Conservation (phyloP, 2,888 invertebrate species). For the Leucozona laternaria region DNA sequence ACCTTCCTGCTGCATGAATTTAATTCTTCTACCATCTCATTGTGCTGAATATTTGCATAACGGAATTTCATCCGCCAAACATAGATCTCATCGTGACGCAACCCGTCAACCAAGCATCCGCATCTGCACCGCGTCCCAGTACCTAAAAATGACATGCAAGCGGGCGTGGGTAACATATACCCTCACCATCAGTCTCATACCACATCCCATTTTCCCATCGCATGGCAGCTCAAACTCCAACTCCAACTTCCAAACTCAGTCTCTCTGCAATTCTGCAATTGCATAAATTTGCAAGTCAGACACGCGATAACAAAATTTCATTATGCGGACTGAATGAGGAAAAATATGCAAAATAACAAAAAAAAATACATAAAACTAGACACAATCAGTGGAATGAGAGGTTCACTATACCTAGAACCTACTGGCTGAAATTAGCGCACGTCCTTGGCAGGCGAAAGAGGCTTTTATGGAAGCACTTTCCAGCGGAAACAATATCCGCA, state of each 20-base stretch:
- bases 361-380: conserved; percentile 18
- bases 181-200: neutral
- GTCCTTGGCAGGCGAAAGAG: conserved; percentile 60
- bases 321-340: conserved; percentile 69
- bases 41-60: conserved; percentile 47
- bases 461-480: conserved; percentile 41
- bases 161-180: conserved; percentile 4
- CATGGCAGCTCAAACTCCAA: conserved; percentile 7
- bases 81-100: conserved; percentile 70
- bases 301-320: conserved; percentile 71
- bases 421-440: conserved; percentile 67
- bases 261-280: conserved; percentile 51
- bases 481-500: conserved; percentile 34
- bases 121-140: conserved; percentile 56
- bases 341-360: conserved; percentile 51
- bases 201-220: neutral
- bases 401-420: no score
- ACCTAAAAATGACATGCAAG: conserved; percentile 57
- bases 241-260: conserved; percentile 3
- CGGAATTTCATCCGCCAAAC: conserved; percentile 52
- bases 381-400: conserved; percentile 1
- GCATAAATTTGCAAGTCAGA: conserved; percentile 74
- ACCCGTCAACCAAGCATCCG: conserved; percentile 63
- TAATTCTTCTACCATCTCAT: conserved; percentile 37
- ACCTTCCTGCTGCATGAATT: conserved; percentile 48